Percentiles rank a stretch among this genome's conserved stretches.
Evolutionary conservation across 1,140 invertebrate genomes (phyloP).

Genomic region (Aphelenchoides fujianensis): DNA sequence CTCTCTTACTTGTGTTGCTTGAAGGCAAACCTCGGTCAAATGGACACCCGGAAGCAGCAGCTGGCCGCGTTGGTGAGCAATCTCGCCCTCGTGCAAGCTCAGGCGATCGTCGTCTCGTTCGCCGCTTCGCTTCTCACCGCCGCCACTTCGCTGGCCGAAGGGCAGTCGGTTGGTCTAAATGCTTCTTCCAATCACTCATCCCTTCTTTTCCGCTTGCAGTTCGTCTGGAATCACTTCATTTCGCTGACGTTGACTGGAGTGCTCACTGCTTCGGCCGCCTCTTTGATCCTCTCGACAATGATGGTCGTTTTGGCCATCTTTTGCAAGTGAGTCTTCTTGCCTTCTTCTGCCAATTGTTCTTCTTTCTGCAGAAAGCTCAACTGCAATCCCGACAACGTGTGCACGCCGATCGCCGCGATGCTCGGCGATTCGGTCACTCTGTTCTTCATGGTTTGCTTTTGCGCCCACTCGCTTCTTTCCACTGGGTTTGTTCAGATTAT

Average conservation of each 20-base stretch:
- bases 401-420: conserved; percentile 43
- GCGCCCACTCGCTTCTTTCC: no score
- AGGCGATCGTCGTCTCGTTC: conserved; percentile 35
- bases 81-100: conserved; percentile 59
- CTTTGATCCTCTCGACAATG: conserved; percentile 36
- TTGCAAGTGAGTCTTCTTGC: conserved; percentile 54
- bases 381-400: conserved; percentile 39
- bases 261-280: conserved; percentile 79
- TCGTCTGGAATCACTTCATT: conserved; percentile 26
- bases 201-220: no score
- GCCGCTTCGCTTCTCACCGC: conserved; percentile 35
- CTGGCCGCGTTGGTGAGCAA: conserved; percentile 27
- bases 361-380: conserved; percentile 24
- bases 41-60: conserved; percentile 32
- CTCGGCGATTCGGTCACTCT: conserved; percentile 84
- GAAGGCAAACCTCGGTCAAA: conserved; percentile 39
- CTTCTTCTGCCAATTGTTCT: conserved; percentile 24
- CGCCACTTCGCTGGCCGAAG: conserved; percentile 26
- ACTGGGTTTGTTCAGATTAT: conserved; percentile 29
- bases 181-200: no score
- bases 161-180: conserved; percentile 23
- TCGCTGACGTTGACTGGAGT: conserved; percentile 27
- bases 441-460: no score
- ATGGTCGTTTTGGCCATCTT: conserved; percentile 35
- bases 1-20: no score